phyloP scores from a whole-genome alignment of 2,113 vertebrate species.

The Bubo bubo region DNA sequence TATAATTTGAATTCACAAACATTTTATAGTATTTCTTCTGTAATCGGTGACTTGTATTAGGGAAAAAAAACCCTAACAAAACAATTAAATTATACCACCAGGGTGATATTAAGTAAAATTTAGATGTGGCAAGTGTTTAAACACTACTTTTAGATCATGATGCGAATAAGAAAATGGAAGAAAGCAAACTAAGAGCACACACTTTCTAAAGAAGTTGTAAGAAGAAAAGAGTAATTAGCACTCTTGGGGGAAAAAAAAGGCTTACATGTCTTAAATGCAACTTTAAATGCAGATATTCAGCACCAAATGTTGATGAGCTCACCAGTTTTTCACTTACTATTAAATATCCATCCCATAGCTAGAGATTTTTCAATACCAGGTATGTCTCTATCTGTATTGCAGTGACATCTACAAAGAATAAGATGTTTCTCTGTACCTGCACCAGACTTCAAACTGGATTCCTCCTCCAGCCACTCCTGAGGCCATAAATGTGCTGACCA shows the following conservation, averaged over 20 bases:
- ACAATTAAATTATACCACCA: background rate
- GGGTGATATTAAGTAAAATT: background rate
- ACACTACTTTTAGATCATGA: background rate
- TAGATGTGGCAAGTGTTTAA: background rate
- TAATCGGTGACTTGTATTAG: background rate
- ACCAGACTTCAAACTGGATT: slow-evolving; percentile 96
- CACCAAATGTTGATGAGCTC: background rate
- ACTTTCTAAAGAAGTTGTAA: background rate
- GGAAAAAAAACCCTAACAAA: background rate
- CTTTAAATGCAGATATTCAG: background rate
- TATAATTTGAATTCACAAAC: background rate
- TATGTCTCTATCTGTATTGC: background rate
- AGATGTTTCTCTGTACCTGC: slow-evolving; percentile 81
- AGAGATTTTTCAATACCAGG: background rate
- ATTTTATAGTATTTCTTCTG: background rate
- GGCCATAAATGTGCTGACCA: slow-evolving; percentile 82
- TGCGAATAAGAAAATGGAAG: background rate
- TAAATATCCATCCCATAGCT: background rate
- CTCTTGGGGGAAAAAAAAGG: background rate
- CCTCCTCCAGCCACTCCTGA: slow-evolving; percentile 80
- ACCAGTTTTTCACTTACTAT: background rate
- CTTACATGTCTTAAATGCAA: background rate
- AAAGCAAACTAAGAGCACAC: background rate
- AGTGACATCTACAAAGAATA: background rate
- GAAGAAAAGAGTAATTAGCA: background rate